These are phyloP conservation scores for Brachyhypopomus occidentalis DNA, from an alignment of 2,113 vertebrate genomes.

Conservation along the genomic window DNA sequence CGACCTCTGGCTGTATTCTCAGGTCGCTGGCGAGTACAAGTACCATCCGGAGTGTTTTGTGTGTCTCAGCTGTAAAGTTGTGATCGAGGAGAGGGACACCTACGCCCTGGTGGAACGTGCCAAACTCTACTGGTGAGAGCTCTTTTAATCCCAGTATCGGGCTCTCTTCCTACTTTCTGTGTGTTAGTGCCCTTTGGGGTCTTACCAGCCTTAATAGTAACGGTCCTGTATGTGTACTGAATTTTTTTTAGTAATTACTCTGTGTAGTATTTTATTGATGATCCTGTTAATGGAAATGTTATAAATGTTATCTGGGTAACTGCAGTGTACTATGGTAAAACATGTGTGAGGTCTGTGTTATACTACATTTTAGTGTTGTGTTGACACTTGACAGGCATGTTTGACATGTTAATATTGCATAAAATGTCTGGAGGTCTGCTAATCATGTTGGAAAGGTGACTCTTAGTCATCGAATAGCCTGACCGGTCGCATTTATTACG, in stretches of 20 bases:
- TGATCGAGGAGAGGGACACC: conserved; percentile 91
- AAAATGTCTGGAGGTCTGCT: background rate
- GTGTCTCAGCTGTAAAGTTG: conserved; percentile 92
- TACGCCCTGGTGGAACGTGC: conserved; percentile 91
- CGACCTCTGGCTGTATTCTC: conserved; percentile 58
- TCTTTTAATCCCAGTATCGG: background rate
- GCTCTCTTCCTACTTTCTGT: background rate
- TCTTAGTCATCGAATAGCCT: too few species aligned
- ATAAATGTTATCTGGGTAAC: too few species aligned
- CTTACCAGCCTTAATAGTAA: too few species aligned
- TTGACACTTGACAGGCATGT: background rate
- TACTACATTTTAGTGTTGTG: background rate
- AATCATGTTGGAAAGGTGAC: too few species aligned
- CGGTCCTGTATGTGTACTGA: too few species aligned
- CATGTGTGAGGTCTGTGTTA: too few species aligned
- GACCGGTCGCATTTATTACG: too few species aligned
- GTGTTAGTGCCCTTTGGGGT: too few species aligned
- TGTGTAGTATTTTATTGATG: too few species aligned
- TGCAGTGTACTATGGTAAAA: too few species aligned
- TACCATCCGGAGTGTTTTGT: conserved; percentile 97
- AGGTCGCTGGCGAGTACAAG: conserved; percentile 97
- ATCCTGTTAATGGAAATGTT: too few species aligned
- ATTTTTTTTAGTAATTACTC: too few species aligned
- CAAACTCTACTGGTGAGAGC: conserved; percentile 89
- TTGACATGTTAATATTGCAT: background rate